These are phyloP conservation scores for Phataginus tetradactyla DNA, from an alignment of 2,797 vertebrate genomes.

Conservation along the genomic window DNA sequence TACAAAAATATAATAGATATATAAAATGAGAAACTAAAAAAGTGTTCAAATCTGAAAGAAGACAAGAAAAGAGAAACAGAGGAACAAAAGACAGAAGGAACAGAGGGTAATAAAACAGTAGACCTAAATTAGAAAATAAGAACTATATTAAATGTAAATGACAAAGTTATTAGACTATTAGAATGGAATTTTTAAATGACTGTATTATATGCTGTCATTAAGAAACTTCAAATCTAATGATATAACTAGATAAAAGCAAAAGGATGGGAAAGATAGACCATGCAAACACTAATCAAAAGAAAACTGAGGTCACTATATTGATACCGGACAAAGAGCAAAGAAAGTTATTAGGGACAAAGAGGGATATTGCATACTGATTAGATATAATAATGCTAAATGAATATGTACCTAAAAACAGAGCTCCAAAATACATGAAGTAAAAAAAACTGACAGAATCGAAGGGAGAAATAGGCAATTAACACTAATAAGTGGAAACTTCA, in stretches of 20 bases:
- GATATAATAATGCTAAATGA: neutral
- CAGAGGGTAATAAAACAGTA: neutral
- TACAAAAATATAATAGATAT: neutral
- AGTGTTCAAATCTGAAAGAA: neutral
- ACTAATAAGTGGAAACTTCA: neutral
- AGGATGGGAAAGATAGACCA: neutral
- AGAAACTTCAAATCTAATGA: neutral
- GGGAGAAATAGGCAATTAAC: neutral
- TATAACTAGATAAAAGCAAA: neutral
- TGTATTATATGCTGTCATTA: neutral
- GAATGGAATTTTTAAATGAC: neutral
- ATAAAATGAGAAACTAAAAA: neutral
- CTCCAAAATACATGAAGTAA: neutral
- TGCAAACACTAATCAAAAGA: neutral
- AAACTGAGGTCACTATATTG: neutral
- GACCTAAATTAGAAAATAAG: neutral
- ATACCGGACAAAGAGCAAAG: neutral
- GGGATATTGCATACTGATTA: neutral
- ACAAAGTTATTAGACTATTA: neutral
- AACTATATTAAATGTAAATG: neutral
- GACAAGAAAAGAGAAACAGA: neutral
- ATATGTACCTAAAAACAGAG: neutral
- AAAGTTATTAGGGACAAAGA: neutral
- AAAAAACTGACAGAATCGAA: neutral
- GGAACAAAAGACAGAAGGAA: neutral